Evolutionary conservation across 2,797 vertebrate species (phyloP).

Genomic region (Cottoperca gobio): DNA sequence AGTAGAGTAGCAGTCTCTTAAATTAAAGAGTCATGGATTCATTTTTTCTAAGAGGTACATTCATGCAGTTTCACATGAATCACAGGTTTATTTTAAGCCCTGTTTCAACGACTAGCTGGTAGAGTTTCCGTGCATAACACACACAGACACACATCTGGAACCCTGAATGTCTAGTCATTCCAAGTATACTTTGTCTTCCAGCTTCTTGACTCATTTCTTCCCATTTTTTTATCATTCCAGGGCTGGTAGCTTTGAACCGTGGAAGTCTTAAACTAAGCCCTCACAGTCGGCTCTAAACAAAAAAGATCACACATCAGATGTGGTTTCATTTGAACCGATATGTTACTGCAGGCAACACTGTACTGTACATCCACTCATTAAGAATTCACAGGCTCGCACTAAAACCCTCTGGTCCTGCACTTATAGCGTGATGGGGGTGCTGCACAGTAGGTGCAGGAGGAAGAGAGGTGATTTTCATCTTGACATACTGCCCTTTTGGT

Average conservation of each 20-base stretch:
- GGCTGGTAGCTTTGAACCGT: slow-evolving; percentile 44
- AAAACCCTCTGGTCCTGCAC: slow-evolving; percentile 26
- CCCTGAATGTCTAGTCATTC: slow-evolving; percentile 58
- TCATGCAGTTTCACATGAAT: slow-evolving; percentile 72
- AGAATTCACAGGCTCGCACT: slow-evolving; percentile 17
- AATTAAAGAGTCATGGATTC: slow-evolving; percentile 40
- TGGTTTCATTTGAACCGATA: slow-evolving; percentile 30
- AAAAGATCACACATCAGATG: slow-evolving; percentile 21
- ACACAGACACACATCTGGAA: slow-evolving; percentile 64
- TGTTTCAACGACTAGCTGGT: slow-evolving; percentile 48
- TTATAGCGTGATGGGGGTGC: slow-evolving; percentile 22
- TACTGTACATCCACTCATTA: slow-evolving; percentile 9
- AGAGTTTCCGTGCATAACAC: slow-evolving; percentile 66
- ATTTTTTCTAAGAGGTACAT: slow-evolving; percentile 51
- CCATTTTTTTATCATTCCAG: slow-evolving; percentile 59
- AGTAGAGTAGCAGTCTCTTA: slow-evolving; percentile 8
- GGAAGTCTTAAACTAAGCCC: slow-evolving; percentile 41
- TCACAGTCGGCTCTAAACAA: slow-evolving; percentile 5
- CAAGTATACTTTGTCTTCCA: slow-evolving; percentile 73
- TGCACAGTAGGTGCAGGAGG: background rate
- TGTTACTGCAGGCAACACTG: slow-evolving; percentile 32
- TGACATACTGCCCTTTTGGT: slow-evolving; percentile 50
- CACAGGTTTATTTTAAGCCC: slow-evolving; percentile 76
- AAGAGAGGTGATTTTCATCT: slow-evolving; percentile 55
- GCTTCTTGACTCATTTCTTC: slow-evolving; percentile 75